Evolutionary conservation across 2,113 vertebrate genomes (phyloP).

Genomic region (Cyphomyrus plagiostoma): DNA sequence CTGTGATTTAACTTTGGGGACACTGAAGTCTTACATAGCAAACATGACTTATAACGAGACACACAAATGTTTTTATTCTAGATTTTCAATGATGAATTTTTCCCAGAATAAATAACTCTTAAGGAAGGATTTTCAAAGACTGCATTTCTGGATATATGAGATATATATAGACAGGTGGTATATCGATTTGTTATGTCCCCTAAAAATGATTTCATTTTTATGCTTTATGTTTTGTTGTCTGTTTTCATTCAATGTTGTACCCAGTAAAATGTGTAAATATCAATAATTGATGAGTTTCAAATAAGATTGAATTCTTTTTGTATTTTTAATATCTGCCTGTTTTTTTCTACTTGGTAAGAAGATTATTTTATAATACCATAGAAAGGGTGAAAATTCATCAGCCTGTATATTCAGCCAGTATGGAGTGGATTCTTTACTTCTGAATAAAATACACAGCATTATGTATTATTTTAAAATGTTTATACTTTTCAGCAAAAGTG

Average conservation of each 20-base stretch:
- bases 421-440: neutral
- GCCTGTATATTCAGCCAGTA: neutral
- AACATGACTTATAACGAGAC: neutral
- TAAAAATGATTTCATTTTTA: neutral
- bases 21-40: neutral
- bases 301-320: neutral
- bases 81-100: neutral
- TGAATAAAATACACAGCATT: conserved; percentile 5
- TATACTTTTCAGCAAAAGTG: neutral
- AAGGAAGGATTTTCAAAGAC: neutral
- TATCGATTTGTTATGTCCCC: conserved; percentile 34
- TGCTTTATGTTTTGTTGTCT: conserved; percentile 29
- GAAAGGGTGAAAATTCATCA: too few relatives aligned
- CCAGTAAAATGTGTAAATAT: conserved; percentile 56
- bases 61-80: neutral
- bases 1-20: neutral
- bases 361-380: conserved; percentile 15
- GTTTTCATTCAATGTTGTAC: conserved; percentile 47
- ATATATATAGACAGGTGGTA: neutral
- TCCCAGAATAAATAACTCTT: neutral
- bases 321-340: conserved; percentile 44
- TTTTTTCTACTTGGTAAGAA: conserved; percentile 61
- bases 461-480: neutral
- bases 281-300: conserved; percentile 46
- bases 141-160: neutral